Evolutionary conservation across 23 tunicate genomes (phyloP), one percentile per base, ranked within the genome.

Genomic region (Diplosoma virens): DNA sequence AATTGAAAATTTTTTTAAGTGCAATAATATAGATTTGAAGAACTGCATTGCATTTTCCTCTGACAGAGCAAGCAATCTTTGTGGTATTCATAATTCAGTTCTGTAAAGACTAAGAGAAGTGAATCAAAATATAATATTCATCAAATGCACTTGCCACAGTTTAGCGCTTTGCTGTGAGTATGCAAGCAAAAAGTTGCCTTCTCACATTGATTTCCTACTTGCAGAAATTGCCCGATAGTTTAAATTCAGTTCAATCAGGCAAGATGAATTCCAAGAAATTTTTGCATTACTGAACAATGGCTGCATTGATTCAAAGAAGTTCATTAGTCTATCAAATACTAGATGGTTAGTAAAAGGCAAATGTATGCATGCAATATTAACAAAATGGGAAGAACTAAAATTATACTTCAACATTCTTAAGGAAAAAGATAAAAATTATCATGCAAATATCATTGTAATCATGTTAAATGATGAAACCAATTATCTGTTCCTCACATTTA

Each of bases 41-140:
- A 56, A 56, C 64, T 56, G 64, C 64, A 56, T 56, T 56, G 64
- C 64, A n/a, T 56, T 56, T 56, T 56, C 64, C 20, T 56, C 64
- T 56, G 22, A 56, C 20, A 25, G 64, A 56, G 64, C 64, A 16
- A 56, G 25, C 24, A 56, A 56, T 56, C 23, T 56, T 56, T 56
- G 64, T 56, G 64, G 64, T 18, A 21, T 56, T 21, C 64, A 56
- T 56, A 56, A 56, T 56, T 56, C 64, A 11, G 64, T 56, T 56
- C 64, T 56, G 24, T 56, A 21, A 56, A 56, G 64, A 21, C 64
- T 56, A 16, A 14, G 20, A 56, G 64, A 56, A 21, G 5, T 16
- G 25, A 56, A 56, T 56, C 22, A 18, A 21, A 21, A 56, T 56
- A 18, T 56, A 56, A 5, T 56, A 16, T 56, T 56, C 20, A 21